Evolutionary conservation across 92 coral and sea anemone genomes (phyloP), one percentile per base, ranked within the genome.

Genomic region (Epizoanthus fatuus): DNA sequence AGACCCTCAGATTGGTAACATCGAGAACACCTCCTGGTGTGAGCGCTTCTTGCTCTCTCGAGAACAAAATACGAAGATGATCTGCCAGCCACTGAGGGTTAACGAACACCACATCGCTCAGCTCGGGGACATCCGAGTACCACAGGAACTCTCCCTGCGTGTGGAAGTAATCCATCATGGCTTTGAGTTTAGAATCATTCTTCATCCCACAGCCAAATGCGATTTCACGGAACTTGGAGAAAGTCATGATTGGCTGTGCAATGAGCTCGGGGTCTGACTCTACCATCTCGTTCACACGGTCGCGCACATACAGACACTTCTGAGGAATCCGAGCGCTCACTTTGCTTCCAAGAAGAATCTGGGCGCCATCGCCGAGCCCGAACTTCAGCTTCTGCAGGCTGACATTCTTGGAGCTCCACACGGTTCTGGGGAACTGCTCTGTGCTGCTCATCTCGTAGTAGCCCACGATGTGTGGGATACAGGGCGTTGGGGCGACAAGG

Each of bases 101-200:
- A 14, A 95, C 89, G 60, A 95, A 90, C 51, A 95, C 94, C 2
- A 88, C 80, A 40, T 92, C 98, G 17, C 89, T 82, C 72, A 95
- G 47, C 63, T 79, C 95, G 2, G 94, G 94, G 76, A 92, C 88
- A 72, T 95, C 98, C 81, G 93, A 95, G 79, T 80, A 95, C 98
- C 98, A 95, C 53, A 95, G 87, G 37, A 95, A 92, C 78, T 95
- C 98, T n/a, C 98, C 98, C 58, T 95, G 98, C 7, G 92, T 91
- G 67, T 95, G 98, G 75, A 95, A 95, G 75, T 95, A 95, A 65
- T 86, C 81, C 92, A 95, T 84, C 87, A 95, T 91, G 38, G 93
- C 93, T 58, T 95, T 95, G 37, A 95, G 88, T 63, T 95, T 95
- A 22, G 88, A 92, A 65, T 95, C 98, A 17, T 92, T 93, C 86